Percentiles rank a stretch among this genome's conserved stretches.
These are phyloP conservation scores for Ectropis crepuscularia DNA, from an alignment of 2,888 invertebrate species.

Conservation along the genomic window DNA sequence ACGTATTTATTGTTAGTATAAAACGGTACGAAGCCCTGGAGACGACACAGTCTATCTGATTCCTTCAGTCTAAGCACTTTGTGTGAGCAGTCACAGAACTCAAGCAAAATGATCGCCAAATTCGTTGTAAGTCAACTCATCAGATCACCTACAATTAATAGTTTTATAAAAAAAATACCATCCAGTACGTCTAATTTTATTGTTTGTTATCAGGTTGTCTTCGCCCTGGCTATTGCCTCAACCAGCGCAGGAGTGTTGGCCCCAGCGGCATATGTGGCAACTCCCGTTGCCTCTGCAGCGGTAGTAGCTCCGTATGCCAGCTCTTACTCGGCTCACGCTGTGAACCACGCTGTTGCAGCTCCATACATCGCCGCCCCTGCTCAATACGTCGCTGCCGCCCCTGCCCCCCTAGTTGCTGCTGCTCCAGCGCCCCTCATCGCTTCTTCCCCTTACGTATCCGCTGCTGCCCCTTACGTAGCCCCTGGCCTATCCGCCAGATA, in stretches of 20 bases:
- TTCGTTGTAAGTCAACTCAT: slow-evolving; percentile 69
- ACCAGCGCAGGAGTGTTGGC: slow-evolving; percentile 68
- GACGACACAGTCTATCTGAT: slow-evolving; percentile 72
- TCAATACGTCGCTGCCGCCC: slow-evolving; percentile 77
- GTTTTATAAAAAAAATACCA: background rate
- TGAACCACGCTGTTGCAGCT: slow-evolving; percentile 90
- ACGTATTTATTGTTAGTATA: slow-evolving; percentile 69
- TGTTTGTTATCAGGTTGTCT: slow-evolving; percentile 63
- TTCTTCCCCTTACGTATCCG: slow-evolving; percentile 46
- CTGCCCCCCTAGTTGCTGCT: slow-evolving; percentile 49
- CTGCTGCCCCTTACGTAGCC: slow-evolving; percentile 33
- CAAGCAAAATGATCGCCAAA: slow-evolving; percentile 83
- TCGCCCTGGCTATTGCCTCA: slow-evolving; percentile 67
- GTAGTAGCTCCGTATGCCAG: slow-evolving; percentile 90
- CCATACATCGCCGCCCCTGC: slow-evolving; percentile 85
- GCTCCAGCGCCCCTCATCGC: slow-evolving; percentile 50
- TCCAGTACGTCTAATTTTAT: background rate
- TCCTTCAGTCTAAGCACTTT: slow-evolving; percentile 58
- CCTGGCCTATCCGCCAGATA: slow-evolving; percentile 57
- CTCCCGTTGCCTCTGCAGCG: slow-evolving; percentile 86
- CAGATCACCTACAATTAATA: background rate
- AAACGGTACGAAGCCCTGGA: slow-evolving; percentile 70
- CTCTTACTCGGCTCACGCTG: slow-evolving; percentile 90
- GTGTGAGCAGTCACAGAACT: slow-evolving; percentile 75
- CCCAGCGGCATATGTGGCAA: slow-evolving; percentile 74